A percentile compares a stretch with the other conserved stretches of the same genome.
Evolutionary conservation across 2,797 vertebrate genomes (phyloP).

Genomic region (Leuciscus waleckii): DNA sequence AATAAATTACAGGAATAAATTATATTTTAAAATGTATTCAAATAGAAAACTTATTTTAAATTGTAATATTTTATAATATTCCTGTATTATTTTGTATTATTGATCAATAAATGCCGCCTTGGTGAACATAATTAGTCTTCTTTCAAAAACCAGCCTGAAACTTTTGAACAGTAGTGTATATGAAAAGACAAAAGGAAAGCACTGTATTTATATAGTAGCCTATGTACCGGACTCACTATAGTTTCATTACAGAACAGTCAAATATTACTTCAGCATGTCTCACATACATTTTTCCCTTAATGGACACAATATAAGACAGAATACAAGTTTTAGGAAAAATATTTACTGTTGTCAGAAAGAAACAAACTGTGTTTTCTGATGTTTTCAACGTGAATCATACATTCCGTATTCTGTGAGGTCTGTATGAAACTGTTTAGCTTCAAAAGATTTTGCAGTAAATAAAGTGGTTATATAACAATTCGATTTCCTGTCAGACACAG

Average conservation of each 20-base stretch:
- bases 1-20: neutral
- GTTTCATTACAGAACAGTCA: neutral
- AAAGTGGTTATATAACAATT: conserved; percentile 8
- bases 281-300: neutral
- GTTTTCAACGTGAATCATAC: conserved; percentile 26
- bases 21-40: no score
- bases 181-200: neutral
- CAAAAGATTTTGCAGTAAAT: conserved; percentile 25
- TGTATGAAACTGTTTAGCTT: conserved; percentile 26
- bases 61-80: neutral
- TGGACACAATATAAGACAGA: neutral
- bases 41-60: neutral
- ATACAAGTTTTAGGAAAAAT: conserved; percentile 19
- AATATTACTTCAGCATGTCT: conserved; percentile 21
- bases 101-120: neutral
- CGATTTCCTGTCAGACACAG: conserved; percentile 14
- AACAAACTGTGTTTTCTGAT: conserved; percentile 26
- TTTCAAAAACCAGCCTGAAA: neutral
- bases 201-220: neutral
- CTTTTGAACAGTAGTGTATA: neutral
- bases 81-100: neutral
- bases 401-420: conserved; percentile 15
- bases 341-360: conserved; percentile 12
- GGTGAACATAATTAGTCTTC: neutral
- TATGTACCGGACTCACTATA: neutral